A percentile compares a stretch with the other conserved stretches of the same genome.
Evolutionary conservation across 2,113 vertebrate species (phyloP).

Genomic region (Egretta garzetta): DNA sequence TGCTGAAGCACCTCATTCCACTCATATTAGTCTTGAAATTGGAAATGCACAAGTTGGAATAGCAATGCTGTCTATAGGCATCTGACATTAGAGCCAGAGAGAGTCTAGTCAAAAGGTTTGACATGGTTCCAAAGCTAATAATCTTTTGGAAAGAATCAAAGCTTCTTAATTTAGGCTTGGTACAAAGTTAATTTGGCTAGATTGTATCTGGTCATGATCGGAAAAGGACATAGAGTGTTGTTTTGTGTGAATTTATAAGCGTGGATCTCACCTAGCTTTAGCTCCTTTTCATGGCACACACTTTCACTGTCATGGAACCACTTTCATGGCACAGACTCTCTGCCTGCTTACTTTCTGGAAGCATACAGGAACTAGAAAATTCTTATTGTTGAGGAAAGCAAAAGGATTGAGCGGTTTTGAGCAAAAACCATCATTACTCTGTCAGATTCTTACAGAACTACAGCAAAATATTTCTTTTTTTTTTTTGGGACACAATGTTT

Average conservation of each 20-base stretch:
- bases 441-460: background rate
- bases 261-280: background rate
- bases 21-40: background rate
- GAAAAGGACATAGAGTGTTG: background rate
- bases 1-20: background rate
- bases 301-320: background rate
- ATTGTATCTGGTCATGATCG: background rate
- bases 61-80: background rate
- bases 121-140: background rate
- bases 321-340: background rate
- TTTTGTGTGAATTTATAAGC: background rate
- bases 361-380: background rate
- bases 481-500: background rate
- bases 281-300: background rate
- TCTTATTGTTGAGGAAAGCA: background rate
- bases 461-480: background rate
- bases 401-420: background rate
- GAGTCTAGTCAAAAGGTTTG: background rate
- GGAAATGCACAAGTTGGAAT: background rate
- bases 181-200: background rate
- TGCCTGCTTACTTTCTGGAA: background rate
- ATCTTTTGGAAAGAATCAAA: background rate
- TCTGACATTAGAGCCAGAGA: background rate
- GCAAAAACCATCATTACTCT: background rate
- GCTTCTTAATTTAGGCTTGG: background rate